Conservation (phyloP, 1,140 invertebrate genomes). For the Euborellia annulipes region DNA sequence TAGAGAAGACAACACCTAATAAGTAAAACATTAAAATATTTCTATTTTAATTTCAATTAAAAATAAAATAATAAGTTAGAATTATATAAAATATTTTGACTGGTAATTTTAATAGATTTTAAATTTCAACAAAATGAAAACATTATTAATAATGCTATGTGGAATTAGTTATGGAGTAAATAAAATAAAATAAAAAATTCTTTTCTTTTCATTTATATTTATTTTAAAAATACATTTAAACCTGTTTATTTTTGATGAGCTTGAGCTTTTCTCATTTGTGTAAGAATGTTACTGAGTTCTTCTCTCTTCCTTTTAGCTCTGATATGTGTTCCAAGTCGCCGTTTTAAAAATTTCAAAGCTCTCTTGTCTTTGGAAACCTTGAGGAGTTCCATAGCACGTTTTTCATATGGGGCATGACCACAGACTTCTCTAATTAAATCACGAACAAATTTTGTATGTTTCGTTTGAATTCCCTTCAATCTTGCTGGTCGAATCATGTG, state of each 20-base stretch:
- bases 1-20: no score
- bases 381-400: constrained; percentile 96
- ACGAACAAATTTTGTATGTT: constrained; percentile 90
- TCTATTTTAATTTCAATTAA: no score
- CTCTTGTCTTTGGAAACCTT: constrained; percentile 97
- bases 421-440: constrained; percentile 92
- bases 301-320: constrained; percentile 97
- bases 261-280: constrained; percentile 84
- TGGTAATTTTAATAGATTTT: no score
- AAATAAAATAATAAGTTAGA: no score
- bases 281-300: constrained; percentile 83
- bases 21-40: no score
- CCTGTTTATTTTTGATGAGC: constrained; percentile 34
- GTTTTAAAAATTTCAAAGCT: constrained; percentile 96
- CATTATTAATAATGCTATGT: no score
- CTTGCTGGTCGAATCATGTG: constrained; percentile 63
- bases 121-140: no score
- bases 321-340: constrained; percentile 88
- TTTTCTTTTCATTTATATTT: no score
- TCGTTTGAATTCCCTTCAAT: constrained; percentile 80
- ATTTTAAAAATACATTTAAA: no score
- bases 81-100: no score
- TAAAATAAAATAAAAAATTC: no score
- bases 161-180: no score
- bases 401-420: constrained; percentile 97